Evolutionary conservation across 2,797 vertebrate genomes (phyloP), one percentile per base, ranked within the genome.

Genomic region (Anolis apletophallus): DNA sequence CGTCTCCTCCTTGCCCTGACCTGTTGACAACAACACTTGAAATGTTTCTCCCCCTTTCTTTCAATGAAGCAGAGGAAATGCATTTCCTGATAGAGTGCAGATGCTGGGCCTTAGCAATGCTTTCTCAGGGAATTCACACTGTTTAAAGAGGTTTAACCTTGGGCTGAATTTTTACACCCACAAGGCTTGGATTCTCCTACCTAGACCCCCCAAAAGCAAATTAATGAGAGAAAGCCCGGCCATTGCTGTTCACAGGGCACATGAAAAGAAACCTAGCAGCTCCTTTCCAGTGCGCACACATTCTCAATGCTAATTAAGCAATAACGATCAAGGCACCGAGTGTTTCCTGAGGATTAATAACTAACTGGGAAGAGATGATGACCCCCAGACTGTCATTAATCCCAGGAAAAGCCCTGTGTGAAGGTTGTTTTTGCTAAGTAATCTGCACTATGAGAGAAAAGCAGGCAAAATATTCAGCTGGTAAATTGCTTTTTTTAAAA

Each of bases 331-430:
- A 96, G 95, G 95, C 92, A 86, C 90, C 86, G 87, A 91, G 92
- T 95, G 95, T 96, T 97, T 97, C 95, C 96, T 96, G 95, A 91
- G 95, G 95, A 96, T 96, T 96, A 96, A 96, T 95, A 94, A 94
- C 95, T 95, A 93, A 95, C 95, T 91, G 91, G 92, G 91, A 94
- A 94, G 93, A 95, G 95, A 95, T 95, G 96, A 96, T 96, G 95
- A 96, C 96, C 95, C 64, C 95, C 89, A 93, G 96, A 96, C 94
- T 94, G 94, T 95, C 94, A 95, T 96, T 97, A 96, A 97, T 96
- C 95, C 96, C 96, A 97, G 95, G 96, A 96, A 96, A 96, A 96
- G 93, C 94, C 92, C 93, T 88, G 88, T 91, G 91, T 94, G 87
- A 92, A 94, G 87, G 93, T 89, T 96, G 94, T 94, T 95, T 95